Evolutionary conservation across 2,888 invertebrate species (phyloP).

Genomic region (Clistopyga incitator): DNA sequence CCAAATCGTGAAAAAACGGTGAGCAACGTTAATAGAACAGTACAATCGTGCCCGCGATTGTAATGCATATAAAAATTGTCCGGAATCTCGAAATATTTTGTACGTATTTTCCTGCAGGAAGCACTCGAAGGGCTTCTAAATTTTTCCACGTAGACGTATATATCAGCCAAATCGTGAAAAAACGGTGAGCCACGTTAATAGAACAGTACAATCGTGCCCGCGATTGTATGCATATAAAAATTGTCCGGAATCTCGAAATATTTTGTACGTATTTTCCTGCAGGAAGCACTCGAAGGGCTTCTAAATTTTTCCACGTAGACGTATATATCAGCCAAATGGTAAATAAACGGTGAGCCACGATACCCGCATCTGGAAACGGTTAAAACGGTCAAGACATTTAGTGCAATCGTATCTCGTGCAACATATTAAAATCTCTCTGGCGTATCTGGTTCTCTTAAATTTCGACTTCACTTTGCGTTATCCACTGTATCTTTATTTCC

Average conservation of each 20-base stretch:
- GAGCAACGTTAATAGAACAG: conserved; percentile 25
- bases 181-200: too few relatives aligned
- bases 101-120: too few relatives aligned
- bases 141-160: too few relatives aligned
- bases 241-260: too few relatives aligned
- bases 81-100: too few relatives aligned
- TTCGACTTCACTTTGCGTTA: not conserved
- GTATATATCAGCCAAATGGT: conserved; percentile 17
- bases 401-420: conserved; percentile 46
- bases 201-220: too few relatives aligned
- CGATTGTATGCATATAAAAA: too few relatives aligned
- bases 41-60: too few relatives aligned
- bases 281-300: not conserved
- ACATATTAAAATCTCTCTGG: conserved; percentile 14
- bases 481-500: conserved; percentile 42
- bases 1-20: conserved; percentile 30
- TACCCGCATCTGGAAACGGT: conserved; percentile 45
- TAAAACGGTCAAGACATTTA: conserved; percentile 38
- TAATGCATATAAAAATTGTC: too few relatives aligned
- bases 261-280: too few relatives aligned
- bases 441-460: not conserved
- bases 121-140: too few relatives aligned
- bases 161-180: too few relatives aligned
- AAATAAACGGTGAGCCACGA: conserved; percentile 34
- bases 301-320: conserved; percentile 3